These are phyloP conservation scores for Spongilla lacustris DNA, from an alignment of 37 sponge, comb jelly and placozoan genomes.

Conservation along the genomic window DNA sequence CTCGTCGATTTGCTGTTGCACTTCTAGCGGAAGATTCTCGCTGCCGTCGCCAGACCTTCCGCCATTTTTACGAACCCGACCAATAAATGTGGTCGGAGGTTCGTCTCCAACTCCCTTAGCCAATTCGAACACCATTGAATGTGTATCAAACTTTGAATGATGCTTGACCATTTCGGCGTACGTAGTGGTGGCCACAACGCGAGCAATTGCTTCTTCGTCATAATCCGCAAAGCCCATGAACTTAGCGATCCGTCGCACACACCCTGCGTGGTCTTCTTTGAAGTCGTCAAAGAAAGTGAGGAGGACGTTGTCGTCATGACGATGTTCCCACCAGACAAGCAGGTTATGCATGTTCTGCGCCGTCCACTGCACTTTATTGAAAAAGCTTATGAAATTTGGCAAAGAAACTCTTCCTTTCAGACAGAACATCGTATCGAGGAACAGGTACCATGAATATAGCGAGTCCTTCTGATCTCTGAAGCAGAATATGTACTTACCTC, in stretches of 20 bases:
- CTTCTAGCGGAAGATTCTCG: too few species aligned
- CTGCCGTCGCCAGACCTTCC: slow-evolving; percentile 14
- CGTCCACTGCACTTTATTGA: too few species aligned
- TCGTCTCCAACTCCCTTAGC: too few species aligned
- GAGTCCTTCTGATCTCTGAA: slow-evolving; percentile 9
- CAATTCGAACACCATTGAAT: neutral
- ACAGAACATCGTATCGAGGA: neutral
- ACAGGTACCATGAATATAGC: neutral
- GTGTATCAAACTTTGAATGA: neutral
- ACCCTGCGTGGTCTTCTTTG: slow-evolving; percentile 39
- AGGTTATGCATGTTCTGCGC: neutral
- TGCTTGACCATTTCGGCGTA: neutral
- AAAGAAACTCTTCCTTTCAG: slow-evolving; percentile 3
- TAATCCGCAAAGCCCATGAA: slow-evolving; percentile 15
- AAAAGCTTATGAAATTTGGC: neutral
- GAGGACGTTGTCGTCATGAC: slow-evolving; percentile 54
- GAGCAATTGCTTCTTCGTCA: neutral
- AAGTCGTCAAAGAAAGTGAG: slow-evolving; percentile 44
- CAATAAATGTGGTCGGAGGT: too few species aligned
- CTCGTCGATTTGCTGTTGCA: too few species aligned
- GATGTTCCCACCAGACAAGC: slow-evolving; percentile 41
- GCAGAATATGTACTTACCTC: slow-evolving; percentile 23
- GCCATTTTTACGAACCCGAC: too few species aligned
- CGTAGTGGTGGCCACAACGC: neutral
- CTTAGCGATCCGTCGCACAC: slow-evolving; percentile 40